These are phyloP conservation scores for Dendrolimus kikuchii DNA, from an alignment of 1,140 invertebrate genomes.

Conservation along the genomic window DNA sequence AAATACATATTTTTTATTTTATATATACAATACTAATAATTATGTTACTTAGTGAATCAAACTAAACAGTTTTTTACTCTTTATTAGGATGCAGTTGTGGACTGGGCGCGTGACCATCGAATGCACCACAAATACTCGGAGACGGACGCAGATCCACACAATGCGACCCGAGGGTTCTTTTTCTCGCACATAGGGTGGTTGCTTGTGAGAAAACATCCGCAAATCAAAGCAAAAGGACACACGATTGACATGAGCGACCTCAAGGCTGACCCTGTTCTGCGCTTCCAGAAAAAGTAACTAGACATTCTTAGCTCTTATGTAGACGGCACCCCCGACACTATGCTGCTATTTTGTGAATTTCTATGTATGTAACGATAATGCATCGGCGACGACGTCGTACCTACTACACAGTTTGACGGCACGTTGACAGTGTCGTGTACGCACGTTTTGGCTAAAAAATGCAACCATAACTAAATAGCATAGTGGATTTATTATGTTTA, in stretches of 20 bases:
- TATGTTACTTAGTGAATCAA: too few relatives aligned
- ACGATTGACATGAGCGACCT: slow-evolving; percentile 84
- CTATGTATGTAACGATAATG: too few relatives aligned
- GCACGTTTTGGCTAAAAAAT: too few relatives aligned
- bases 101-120: slow-evolving; percentile 82
- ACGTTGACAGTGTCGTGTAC: too few relatives aligned
- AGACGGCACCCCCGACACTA: background rate
- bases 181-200: slow-evolving; percentile 90
- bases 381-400: too few relatives aligned
- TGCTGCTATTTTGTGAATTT: too few relatives aligned
- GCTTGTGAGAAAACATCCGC: slow-evolving; percentile 83
- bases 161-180: slow-evolving; percentile 88
- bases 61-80: background rate
- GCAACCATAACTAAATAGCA: too few relatives aligned
- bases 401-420: too few relatives aligned
- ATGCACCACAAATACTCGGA: slow-evolving; percentile 89
- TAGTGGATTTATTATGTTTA: too few relatives aligned
- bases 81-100: slow-evolving; percentile 51
- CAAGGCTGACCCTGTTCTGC: slow-evolving; percentile 79
- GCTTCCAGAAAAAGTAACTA: slow-evolving; percentile 80
- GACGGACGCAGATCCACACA: slow-evolving; percentile 87
- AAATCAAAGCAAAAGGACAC: slow-evolving; percentile 79
- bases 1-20: too few relatives aligned
- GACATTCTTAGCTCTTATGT: background rate
- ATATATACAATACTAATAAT: too few relatives aligned